Base-by-base conservation (phyloP, 2,113 vertebrate genomes). In the Struthidea cinerea region DNA sequence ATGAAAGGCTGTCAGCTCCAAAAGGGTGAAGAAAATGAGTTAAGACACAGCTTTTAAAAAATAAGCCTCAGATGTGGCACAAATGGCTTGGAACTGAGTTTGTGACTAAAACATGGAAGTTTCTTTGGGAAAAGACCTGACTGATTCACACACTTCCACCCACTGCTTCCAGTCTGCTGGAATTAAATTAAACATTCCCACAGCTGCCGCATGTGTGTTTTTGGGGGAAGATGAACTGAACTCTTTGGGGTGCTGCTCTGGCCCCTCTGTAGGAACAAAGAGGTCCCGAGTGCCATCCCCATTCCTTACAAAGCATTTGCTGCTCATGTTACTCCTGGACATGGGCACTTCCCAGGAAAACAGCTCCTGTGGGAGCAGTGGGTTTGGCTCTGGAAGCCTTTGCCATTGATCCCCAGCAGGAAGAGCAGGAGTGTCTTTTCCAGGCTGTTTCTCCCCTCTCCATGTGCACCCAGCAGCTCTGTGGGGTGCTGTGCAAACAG, bases 251-350 rank as follows among this genome's bases (percentile, higher is more conserved):
- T 32, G 42, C 44, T 52, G 22, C 24, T 78, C 13, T 37, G 63
- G 53, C 46, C 46, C 5, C 65, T 18, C 19, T 1, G 12, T 1
- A 16, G 50, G 53, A 27, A 19, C 0, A 3, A 46, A 24, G 76
- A 42, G 2, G 39, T 16, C 39, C 33, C 19, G 17, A 60, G 65
- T 9, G 32, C 24, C 68, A 16, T 1, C 24, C 44, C 23, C 13
- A 3, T 1, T 24, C 7, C 53, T 24, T 9, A 8, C 26, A 33
- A 2, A 39, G 16, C n/a, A 17, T 4, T 5, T 16, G 39, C 30
- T 65, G 55, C 35, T 77, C 35, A 4, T 10, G 57, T 63, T 10
- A 3, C 14, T 30, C 47, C 70, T 4, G 28, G 44, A 10, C 7
- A 7, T 0, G 6, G 23, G 49, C 52, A 5, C 32, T 67, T 41